A percentile compares a stretch with the other conserved stretches of the same genome.
Conservation (phyloP, 1,140 invertebrate species). For the Drosophila malerkotliana region DNA sequence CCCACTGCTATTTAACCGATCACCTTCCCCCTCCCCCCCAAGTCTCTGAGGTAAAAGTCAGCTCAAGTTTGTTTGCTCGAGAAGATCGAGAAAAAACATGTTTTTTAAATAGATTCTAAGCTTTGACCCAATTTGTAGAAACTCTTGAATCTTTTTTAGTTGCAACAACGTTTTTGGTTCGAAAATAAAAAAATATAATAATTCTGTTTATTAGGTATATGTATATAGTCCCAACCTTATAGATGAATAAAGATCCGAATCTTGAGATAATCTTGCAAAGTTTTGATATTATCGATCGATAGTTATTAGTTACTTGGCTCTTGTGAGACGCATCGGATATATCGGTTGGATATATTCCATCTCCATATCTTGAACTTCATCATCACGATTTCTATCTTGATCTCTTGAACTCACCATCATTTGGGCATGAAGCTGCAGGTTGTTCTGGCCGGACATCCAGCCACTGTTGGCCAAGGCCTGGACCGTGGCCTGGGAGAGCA, state of each 20-base stretch:
- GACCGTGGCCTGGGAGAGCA: conserved; percentile 72
- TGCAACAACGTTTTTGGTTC: background rate
- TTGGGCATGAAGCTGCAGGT: conserved; percentile 76
- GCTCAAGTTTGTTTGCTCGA: background rate
- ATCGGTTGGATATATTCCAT: too few species aligned
- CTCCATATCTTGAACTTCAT: too few species aligned
- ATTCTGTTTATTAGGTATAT: too few species aligned
- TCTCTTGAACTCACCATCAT: conserved; percentile 68
- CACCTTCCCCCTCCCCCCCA: background rate
- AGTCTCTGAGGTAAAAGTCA: background rate
- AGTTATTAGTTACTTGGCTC: too few species aligned
- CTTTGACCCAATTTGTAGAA: conserved; percentile 9
- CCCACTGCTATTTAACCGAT: background rate
- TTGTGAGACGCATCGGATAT: too few species aligned
- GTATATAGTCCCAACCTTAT: too few species aligned
- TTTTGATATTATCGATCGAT: too few species aligned
- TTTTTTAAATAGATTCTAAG: conserved; percentile 23
- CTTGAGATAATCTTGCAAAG: too few species aligned
- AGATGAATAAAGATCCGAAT: too few species aligned
- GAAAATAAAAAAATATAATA: too few species aligned
- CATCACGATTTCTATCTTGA: too few species aligned
- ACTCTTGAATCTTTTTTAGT: background rate
- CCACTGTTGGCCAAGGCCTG: conserved; percentile 73
- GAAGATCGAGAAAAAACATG: conserved; percentile 1
- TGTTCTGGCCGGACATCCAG: conserved; percentile 76